Evolutionary conservation across 2,888 invertebrate genomes (phyloP), one percentile per base, ranked within the genome.

Genomic region (Dasysyrphus albostriatus): DNA sequence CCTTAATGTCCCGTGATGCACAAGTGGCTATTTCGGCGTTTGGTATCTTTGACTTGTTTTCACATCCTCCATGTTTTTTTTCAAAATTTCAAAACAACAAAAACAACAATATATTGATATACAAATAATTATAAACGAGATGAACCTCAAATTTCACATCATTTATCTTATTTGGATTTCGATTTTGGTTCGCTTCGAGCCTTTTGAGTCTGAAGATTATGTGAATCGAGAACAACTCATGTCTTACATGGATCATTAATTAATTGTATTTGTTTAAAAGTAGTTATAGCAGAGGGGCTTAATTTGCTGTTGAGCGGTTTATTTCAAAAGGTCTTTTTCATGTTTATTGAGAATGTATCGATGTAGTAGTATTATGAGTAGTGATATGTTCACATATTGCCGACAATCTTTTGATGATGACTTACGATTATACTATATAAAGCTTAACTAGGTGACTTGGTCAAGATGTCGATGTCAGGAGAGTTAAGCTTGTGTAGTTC

Each of bases 211-310:
- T 5, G 37, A n/a, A 49, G 63, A 63, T n/a, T n/a, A n/a, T 24
- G 44, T 61, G 34, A 61, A 58, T 82, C 49, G 63, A 5, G 47
- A 39, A 51, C 37, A 39, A 51, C 37, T 24, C 24, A 51, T 67
- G 74, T 72, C 84, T 61, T 73, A 73, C 74, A 78, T 47, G 82
- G 79, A 89, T 89, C 89, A 88, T 89, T 89, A 89, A 89, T 89
- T 89, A 88, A 89, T 89, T 89, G 88, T 89, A 88, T 89, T 89
- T 89, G 89, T 88, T 89, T 89, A 88, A 83, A 88, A 89, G 88
- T 83, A 88, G 88, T 85, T 51, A 54, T 88, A 82, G 74, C 75
- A 70, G 78, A 39, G 70, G 75, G n/a, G n/a, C n/a, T 78, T 87
- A 87, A 87, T 87, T 83, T 87, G 72, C 78, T 75, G 29, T 14